phyloP scores from a whole-genome alignment of 2,888 invertebrate species.

The Suillia variegata region DNA sequence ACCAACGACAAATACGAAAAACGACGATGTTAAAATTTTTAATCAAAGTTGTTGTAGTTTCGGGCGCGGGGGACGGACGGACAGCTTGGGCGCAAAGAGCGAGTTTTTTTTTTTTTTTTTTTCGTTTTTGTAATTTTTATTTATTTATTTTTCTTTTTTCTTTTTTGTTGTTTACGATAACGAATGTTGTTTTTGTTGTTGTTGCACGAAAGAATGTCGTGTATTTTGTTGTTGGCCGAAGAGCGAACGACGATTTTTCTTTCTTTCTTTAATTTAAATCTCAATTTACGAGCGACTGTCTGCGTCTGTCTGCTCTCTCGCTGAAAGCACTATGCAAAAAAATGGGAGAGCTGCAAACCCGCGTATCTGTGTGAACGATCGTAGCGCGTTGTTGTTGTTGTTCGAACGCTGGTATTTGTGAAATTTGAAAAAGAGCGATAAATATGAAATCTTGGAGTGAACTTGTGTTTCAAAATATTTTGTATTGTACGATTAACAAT shows the following conservation, averaged over 20 bases:
- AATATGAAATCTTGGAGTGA: no score
- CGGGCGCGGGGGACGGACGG: conserved; percentile 6
- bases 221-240: conserved; percentile 51
- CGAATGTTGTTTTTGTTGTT: conserved; percentile 44
- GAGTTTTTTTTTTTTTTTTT: background rate
- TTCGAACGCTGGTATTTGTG: no score
- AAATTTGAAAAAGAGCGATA: no score
- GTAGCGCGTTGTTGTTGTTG: no score
- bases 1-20: conserved; percentile 14
- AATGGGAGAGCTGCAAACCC: no score
- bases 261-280: conserved; percentile 24
- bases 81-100: conserved; percentile 8
- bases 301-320: no score
- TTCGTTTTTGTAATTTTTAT: background rate
- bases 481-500: no score
- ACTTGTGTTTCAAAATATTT: no score
- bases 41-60: conserved; percentile 23
- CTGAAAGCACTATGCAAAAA: no score
- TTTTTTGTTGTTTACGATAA: background rate
- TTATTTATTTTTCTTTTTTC: background rate
- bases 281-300: background rate
- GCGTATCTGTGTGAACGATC: no score
- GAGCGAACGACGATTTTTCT: conserved; percentile 18
- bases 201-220: conserved; percentile 58
- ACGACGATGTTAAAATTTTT: conserved; percentile 5